Conservation (phyloP, 2,113 vertebrate species). For the Tetrax tetrax region DNA sequence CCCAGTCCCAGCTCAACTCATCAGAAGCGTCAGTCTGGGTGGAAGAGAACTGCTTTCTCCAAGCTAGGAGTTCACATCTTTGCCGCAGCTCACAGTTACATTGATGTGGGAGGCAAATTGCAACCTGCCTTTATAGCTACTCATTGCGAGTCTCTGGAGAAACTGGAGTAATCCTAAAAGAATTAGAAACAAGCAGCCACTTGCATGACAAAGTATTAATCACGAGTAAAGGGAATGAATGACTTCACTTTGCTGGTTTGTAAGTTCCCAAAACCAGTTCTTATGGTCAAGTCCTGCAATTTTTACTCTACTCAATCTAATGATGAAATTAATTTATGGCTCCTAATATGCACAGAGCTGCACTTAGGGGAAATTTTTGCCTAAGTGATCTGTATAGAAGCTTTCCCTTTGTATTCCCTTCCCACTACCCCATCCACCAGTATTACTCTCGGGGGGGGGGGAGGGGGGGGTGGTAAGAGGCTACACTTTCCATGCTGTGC, state of each 20-base stretch:
- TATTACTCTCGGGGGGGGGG: not conserved
- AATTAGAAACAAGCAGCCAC: not conserved
- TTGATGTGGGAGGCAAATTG: not conserved
- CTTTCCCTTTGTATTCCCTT: not conserved
- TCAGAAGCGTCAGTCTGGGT: not conserved
- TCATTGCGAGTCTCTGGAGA: not conserved
- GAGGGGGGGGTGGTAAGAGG: no score
- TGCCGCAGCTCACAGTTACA: not conserved
- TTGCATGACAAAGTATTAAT: not conserved
- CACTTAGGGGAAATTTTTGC: not conserved
- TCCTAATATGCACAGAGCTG: not conserved
- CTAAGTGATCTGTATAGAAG: not conserved
- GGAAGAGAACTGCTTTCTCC: not conserved
- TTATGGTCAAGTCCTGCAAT: not conserved
- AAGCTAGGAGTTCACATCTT: not conserved
- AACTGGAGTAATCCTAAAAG: not conserved
- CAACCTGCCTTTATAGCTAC: not conserved
- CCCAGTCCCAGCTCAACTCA: not conserved
- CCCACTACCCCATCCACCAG: not conserved
- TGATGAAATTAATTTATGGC: not conserved
- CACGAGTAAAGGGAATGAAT: not conserved
- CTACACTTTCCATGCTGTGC: not conserved
- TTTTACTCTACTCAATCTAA: not conserved
- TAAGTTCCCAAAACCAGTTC: not conserved
- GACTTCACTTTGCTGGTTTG: not conserved